phyloP scores from a whole-genome alignment of 2,113 vertebrate species.

The Aspiorhynchus laticeps region DNA sequence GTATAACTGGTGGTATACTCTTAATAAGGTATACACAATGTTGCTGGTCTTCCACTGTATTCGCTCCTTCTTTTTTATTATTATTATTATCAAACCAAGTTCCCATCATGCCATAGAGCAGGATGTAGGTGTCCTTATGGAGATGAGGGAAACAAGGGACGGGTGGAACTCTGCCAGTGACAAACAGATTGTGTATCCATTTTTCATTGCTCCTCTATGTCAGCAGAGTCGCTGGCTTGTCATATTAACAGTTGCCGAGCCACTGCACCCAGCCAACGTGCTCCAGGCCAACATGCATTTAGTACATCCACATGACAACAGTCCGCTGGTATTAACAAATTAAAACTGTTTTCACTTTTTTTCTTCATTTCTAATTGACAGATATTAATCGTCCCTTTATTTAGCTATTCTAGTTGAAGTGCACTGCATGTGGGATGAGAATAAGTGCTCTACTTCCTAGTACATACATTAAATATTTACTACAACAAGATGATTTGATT shows the following conservation, averaged over 20 bases:
- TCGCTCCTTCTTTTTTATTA: not conserved
- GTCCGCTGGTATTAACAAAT: not conserved
- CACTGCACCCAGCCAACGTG: conserved; percentile 26
- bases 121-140: not conserved
- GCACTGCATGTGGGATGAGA: not conserved
- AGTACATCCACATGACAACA: not conserved
- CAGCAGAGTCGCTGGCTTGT: conserved; percentile 34
- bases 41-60: not conserved
- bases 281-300: conserved; percentile 27
- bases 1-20: not conserved
- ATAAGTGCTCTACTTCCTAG: not conserved
- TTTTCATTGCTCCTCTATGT: conserved; percentile 40
- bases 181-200: conserved; percentile 49
- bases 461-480: not conserved
- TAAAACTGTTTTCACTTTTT: not conserved
- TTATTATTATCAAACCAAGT: not conserved
- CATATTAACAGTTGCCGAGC: conserved; percentile 29
- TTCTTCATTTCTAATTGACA: not conserved
- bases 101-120: not conserved
- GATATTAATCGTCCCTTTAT: not conserved
- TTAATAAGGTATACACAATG: conserved; percentile 24
- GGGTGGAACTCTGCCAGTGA: conserved; percentile 7
- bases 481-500: not conserved
- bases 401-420: not conserved
- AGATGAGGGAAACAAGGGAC: not conserved